Evolutionary conservation across 23 tunicate species (phyloP), one percentile per base, ranked within the genome.

Genomic region (Styela clava): DNA sequence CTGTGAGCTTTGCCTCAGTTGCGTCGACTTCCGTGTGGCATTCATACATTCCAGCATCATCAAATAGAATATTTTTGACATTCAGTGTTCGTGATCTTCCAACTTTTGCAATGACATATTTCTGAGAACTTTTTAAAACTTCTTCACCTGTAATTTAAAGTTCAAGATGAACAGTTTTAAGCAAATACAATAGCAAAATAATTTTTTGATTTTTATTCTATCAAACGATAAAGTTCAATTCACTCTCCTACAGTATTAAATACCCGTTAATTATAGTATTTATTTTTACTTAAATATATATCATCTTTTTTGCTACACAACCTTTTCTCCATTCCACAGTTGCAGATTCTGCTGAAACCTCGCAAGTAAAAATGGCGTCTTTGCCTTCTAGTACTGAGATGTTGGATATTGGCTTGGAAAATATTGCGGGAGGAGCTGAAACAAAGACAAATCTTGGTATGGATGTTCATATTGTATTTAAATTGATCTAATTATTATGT

Each of bases 301-400:
- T n/a, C n/a, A n/a, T n/a, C n/a, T n/a, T n/a, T n/a, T n/a, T n/a
- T n/a, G n/a, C n/a, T n/a, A n/a, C n/a, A n/a, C n/a, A n/a, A 29
- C 87, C 87, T 67, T 61, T 73, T 5, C 63, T 52, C 87, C 87
- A 84, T 30, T 84, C 69, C 74, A 84, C 87, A 22, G 21, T 24
- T 35, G 87, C 74, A 21, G 74, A 37, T 33, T 84, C 87, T 1
- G 37, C 71, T 7, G 71, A 33, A 31, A 84, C 76, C 29, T 84
- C 87, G 67, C 87, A 84, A 22, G 68, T 27, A 20, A 84, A 61
- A 25, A 77, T 37, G 0, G 77, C 73, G 16, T 84, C 76, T 23
- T 74, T 5, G 24, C 82, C 82, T 9, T 32, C 73, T 16, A 33
- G 28, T 26, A 27, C 76, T 35, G 82, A 62, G 64, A 68, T 62